Base-by-base conservation (phyloP, 2,113 vertebrate genomes). In the Vombatus ursinus region DNA sequence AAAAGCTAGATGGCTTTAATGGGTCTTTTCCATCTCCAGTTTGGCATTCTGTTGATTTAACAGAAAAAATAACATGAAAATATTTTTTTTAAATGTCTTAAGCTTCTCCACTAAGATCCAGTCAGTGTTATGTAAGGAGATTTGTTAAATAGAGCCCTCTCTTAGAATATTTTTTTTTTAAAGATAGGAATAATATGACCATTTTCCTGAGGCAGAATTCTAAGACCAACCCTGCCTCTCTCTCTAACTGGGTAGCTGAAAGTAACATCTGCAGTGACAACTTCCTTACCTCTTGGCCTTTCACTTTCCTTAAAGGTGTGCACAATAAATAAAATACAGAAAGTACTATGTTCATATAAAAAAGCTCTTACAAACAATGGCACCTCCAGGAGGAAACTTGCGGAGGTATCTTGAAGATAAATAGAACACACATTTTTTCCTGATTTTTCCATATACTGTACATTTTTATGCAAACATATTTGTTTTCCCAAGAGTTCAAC, bases 31-130 rank as follows among this genome's bases (percentile, higher is more conserved):
- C 84, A 90, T 53, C 93, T 98, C 96, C 24, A 90, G n/a, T 95
- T 68, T 92, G 95, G 93, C 96, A 52, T 97, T 96, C 96, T 97
- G 97, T 96, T 97, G 97, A 97, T 95, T 97, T 96, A 97, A 96
- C 97, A 95, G 93, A 95, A 44, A 84, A 84, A 84, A 84, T 8
- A 84, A 44, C 68, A 23, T 84, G 68, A 44, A 84, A 44, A 84
- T 84, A 84, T 44, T 77, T 68, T 44, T 84, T 44, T 2, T 2
- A 8, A 89, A 53, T 77, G 92, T 96, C 95, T 90, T 94, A 94
- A 93, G 94, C 89, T 95, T 93, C 93, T 95, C 96, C 96, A 37
- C 94, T 94, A 91, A 95, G 89, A 96, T 52, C 53, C 93, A 57
- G 92, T 93, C 61, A 94, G 57, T 7, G 90, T 95, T 94, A 91